A percentile compares a stretch with the other conserved stretches of the same genome.
These are phyloP conservation scores for Microcebus griseorufus DNA, from an alignment of 2,113 vertebrate genomes.

Conservation along the genomic window DNA sequence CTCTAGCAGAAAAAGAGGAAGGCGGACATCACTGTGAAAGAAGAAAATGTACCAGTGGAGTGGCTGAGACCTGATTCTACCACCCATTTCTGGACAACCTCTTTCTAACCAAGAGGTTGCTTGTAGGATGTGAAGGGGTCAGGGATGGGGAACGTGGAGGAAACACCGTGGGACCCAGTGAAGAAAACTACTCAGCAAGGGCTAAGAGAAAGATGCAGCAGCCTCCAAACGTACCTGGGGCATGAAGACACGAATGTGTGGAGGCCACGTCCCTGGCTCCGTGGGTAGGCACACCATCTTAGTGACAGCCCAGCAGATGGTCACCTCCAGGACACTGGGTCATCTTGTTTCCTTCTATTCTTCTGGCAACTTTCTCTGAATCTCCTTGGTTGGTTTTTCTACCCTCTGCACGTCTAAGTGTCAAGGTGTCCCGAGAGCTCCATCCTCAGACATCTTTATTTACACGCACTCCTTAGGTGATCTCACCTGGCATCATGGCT, in stretches of 20 bases:
- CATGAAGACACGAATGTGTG: neutral
- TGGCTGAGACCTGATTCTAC: too few species aligned
- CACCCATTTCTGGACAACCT: too few species aligned
- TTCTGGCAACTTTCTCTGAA: neutral
- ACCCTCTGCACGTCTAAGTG: too few species aligned
- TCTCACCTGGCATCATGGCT: too few species aligned
- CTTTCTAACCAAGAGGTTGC: neutral
- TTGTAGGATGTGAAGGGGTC: neutral
- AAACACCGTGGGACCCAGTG: neutral
- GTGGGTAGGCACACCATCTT: neutral
- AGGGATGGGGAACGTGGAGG: neutral
- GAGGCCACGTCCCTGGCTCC: neutral
- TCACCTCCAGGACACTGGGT: neutral
- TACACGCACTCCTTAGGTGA: too few species aligned
- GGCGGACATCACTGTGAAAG: too few species aligned
- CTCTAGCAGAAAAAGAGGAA: too few species aligned
- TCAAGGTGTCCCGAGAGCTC: too few species aligned
- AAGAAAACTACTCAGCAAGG: neutral
- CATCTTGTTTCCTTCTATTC: neutral
- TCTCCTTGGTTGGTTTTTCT: too few species aligned
- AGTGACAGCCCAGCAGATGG: too few species aligned
- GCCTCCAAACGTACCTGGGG: accelerated
- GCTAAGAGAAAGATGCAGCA: neutral
- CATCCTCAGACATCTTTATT: too few species aligned
- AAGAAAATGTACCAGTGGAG: too few species aligned